These are phyloP conservation scores for Gambusia yucatana DNA, from an alignment of 2,797 vertebrate genomes.

Conservation along the genomic window DNA sequence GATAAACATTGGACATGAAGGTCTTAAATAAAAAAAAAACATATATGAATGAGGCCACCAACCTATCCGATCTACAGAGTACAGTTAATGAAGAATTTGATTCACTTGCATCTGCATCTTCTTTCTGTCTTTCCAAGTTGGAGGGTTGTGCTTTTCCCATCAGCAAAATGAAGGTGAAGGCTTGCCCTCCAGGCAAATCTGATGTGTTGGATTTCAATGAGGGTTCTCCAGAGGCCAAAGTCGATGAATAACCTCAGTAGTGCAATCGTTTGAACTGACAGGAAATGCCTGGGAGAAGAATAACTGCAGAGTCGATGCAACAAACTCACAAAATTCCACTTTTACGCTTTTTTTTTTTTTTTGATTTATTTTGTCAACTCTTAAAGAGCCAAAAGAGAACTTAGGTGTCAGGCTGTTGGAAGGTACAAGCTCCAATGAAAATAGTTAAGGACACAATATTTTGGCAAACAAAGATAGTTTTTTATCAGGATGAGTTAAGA, in stretches of 20 bases:
- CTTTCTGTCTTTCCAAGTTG: conserved; percentile 32
- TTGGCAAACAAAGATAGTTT: not conserved
- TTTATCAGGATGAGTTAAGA: not conserved
- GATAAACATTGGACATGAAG: not conserved
- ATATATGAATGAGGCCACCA: not conserved
- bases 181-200: conserved; percentile 60
- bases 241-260: conserved; percentile 44
- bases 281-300: conserved; percentile 56
- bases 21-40: not conserved
- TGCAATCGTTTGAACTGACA: conserved; percentile 48
- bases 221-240: conserved; percentile 46
- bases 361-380: conserved; percentile 23
- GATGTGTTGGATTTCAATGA: conserved; percentile 65
- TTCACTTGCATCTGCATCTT: conserved; percentile 10
- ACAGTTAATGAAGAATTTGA: conserved; percentile 13
- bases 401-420: not conserved
- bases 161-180: conserved; percentile 45
- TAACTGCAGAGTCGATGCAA: conserved; percentile 41
- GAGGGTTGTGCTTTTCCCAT: conserved; percentile 28
- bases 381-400: not conserved
- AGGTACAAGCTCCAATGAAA: not conserved
- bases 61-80: not conserved
- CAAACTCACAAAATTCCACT: conserved; percentile 30
- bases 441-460: not conserved
- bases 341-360: conserved; percentile 16